Base-by-base conservation (phyloP, 2,888 invertebrate genomes). In the Lasioglossum lativentre region DNA sequence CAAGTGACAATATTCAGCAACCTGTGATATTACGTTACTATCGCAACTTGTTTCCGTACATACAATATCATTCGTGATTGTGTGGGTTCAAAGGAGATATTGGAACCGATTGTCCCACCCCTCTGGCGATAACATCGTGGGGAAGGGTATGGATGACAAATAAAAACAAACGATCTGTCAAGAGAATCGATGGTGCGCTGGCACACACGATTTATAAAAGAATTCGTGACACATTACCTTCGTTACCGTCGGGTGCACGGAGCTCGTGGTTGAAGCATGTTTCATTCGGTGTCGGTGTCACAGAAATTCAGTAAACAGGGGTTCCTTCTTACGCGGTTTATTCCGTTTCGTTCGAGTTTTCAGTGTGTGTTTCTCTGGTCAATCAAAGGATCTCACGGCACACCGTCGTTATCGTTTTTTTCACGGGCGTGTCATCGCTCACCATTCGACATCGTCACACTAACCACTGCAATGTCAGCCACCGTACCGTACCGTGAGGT, bases 351-450 rank as follows among this genome's bases (percentile, higher is more conserved):
- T 85, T 72, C 63, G 56, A 66, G 34, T 30, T 34, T n/a, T 56
- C 23, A 34, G 34, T 10, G 52, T n/a, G 5, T 23, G 23, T 70
- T 75, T 38, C 52, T 79, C 52, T 79, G 74, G 66, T 84, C 75
- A 71, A 82, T 86, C 82, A 68, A 73, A 80, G 86, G 71, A 71
- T 84, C 78, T 4, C 63, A 72, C 78, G 52, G 75, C 75, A 1
- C 30, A 74, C 78, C 63, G 80, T 75, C 82, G 83, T 85, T 75
- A 83, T 85, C 82, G 79, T 79, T 87, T 88, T 87, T 88, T 83
- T 75, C 86, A 83, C 92, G 92, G 92, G 92, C 88, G 92, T 92
- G 92, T 92, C 92, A 91, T 92, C 87, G 91, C 77, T 82, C 83
- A 79, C 88, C 75, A 75, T 78, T 83, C 71, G 70, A 68, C 81